Conservation (phyloP, 2,888 invertebrate species). For the Ferdinandea cuprea region DNA sequence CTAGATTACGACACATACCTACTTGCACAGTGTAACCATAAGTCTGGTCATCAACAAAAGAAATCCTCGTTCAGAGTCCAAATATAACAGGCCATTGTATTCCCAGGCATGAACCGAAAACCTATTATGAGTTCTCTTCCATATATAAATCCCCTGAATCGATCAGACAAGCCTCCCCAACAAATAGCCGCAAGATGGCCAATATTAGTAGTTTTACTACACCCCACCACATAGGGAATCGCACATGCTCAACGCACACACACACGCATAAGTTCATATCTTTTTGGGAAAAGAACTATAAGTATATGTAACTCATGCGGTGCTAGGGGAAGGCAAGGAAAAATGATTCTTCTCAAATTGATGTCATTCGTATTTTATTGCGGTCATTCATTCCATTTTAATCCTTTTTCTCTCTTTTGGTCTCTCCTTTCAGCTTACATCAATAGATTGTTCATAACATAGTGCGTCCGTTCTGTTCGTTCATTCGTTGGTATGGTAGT, state of each 20-base stretch:
- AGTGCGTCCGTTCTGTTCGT: no score
- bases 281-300: no score
- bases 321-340: constrained; percentile 21
- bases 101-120: constrained; percentile 40
- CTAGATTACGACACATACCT: constrained; percentile 25
- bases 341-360: constrained; percentile 63
- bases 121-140: constrained; percentile 51
- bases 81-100: constrained; percentile 27
- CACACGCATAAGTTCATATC: no score
- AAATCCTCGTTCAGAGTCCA: constrained; percentile 1
- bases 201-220: constrained; percentile 45
- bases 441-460: constrained; percentile 32
- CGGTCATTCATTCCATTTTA: constrained; percentile 65
- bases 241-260: no score
- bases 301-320: neutral
- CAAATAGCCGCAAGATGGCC: constrained; percentile 63
- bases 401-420: constrained; percentile 32
- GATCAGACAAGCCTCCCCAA: constrained; percentile 42
- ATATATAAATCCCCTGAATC: constrained; percentile 43
- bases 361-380: constrained; percentile 71
- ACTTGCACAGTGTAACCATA: no score
- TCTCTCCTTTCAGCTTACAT: constrained; percentile 8
- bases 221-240: neutral
- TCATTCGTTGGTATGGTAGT: constrained; percentile 4
- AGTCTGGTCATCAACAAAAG: constrained; percentile 3